Conservation (phyloP, 2,797 vertebrate genomes). For the Saxicola maurus region DNA sequence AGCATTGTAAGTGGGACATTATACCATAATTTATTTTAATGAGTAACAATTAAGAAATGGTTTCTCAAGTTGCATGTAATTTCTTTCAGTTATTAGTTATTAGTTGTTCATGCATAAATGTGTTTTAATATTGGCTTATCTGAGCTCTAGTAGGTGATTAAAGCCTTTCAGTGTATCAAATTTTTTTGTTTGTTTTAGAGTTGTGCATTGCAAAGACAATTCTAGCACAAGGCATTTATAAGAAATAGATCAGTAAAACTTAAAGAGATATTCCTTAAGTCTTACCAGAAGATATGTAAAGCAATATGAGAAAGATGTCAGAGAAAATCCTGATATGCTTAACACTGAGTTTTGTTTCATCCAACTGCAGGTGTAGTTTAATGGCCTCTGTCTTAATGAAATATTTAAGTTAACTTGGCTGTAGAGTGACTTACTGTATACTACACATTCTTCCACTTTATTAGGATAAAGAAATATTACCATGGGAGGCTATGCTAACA, state of each 20-base stretch:
- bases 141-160: constrained; percentile 45
- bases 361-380: constrained; percentile 8
- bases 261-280: neutral
- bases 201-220: neutral
- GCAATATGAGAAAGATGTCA: neutral
- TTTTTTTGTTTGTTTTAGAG: neutral
- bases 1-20: constrained; percentile 72
- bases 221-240: neutral
- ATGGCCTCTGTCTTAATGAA: constrained; percentile 36
- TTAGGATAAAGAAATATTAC: constrained; percentile 41
- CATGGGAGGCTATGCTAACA: constrained; percentile 13
- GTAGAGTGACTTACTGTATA: constrained; percentile 9
- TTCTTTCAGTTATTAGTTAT: constrained; percentile 76
- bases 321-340: constrained; percentile 4
- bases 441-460: neutral
- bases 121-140: constrained; percentile 66
- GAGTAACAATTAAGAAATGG: constrained; percentile 73
- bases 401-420: constrained; percentile 50
- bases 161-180: constrained; percentile 26
- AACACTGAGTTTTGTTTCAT: constrained; percentile 21
- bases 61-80: constrained; percentile 67
- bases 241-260: neutral
- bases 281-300: neutral
- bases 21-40: constrained; percentile 73
- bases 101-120: constrained; percentile 66